These are phyloP conservation scores for Varroa destructor DNA, from an alignment of 1,140 invertebrate species.

Conservation along the genomic window DNA sequence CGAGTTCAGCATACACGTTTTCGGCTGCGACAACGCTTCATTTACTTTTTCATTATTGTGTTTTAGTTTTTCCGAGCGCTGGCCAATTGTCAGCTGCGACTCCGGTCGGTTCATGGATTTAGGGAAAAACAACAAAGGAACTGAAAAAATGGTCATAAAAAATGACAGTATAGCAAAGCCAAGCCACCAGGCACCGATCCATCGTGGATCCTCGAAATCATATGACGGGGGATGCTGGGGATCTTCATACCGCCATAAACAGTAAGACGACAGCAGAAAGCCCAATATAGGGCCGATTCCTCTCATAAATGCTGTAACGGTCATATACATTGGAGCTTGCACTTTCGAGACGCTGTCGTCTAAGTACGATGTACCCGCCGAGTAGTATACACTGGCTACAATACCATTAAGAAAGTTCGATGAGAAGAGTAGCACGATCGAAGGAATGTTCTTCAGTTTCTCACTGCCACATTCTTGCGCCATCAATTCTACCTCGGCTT, in stretches of 20 bases:
- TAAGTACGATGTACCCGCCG: constrained; percentile 31
- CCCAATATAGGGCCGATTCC: constrained; percentile 58
- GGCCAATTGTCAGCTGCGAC: too few relatives aligned
- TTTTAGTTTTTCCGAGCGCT: not conserved
- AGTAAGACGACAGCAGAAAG: constrained; percentile 54
- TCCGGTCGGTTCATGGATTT: constrained; percentile 37
- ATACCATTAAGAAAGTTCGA: constrained; percentile 22
- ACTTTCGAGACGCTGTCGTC: constrained; percentile 34
- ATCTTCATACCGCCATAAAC: constrained; percentile 54
- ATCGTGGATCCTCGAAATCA: constrained; percentile 53
- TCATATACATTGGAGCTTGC: constrained; percentile 33
- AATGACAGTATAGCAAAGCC: constrained; percentile 52
- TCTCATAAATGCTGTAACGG: constrained; percentile 41
- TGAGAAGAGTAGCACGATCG: not conserved
- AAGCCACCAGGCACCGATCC: constrained; percentile 66
- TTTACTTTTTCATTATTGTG: not conserved
- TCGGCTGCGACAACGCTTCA: not conserved
- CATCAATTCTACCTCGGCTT: not conserved
- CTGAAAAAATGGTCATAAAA: constrained; percentile 49
- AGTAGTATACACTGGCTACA: constrained; percentile 7
- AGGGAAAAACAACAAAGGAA: constrained; percentile 52
- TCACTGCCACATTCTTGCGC: not conserved
- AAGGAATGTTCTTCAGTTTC: constrained; percentile 13
- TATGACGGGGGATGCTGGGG: constrained; percentile 55
- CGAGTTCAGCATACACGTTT: constrained; percentile 41